phyloP scores from a whole-genome alignment of 1,140 invertebrate genomes.

The Carposina sasakii region DNA sequence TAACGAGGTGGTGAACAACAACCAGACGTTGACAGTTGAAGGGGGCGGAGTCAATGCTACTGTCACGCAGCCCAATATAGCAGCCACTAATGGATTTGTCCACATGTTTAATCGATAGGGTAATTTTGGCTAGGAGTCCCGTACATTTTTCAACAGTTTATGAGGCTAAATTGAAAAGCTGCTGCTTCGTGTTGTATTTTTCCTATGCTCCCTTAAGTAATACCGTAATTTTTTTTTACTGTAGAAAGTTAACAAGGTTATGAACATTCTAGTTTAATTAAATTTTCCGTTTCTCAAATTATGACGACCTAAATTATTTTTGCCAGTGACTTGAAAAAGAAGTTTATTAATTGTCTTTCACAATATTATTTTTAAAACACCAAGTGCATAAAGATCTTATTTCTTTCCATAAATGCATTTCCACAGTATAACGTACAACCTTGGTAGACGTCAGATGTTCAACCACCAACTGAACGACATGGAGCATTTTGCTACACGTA shows the following conservation, averaged over 20 bases:
- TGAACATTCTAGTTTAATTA: too few species aligned
- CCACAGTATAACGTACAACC: constrained; percentile 80
- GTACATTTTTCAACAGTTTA: constrained; percentile 89
- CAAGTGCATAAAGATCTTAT: too few species aligned
- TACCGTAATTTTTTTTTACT: too few species aligned
- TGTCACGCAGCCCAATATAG: constrained; percentile 90
- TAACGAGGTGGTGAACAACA: constrained; percentile 76
- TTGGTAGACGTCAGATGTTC: constrained; percentile 82
- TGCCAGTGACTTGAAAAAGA: too few species aligned
- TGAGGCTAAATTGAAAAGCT: constrained; percentile 88
- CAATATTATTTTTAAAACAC: too few species aligned
- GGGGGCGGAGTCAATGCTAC: constrained; percentile 96
- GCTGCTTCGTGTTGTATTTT: too few species aligned
- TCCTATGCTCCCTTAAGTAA: constrained; percentile 87
- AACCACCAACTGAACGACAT: constrained; percentile 85
- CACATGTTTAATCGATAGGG: constrained; percentile 97
- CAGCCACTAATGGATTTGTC: constrained; percentile 93
- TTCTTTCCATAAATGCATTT: too few species aligned
- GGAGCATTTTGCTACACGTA: constrained; percentile 89
- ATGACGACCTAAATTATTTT: too few species aligned
- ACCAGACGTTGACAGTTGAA: constrained; percentile 87
- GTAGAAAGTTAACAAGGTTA: too few species aligned
- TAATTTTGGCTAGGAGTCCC: constrained; percentile 95
- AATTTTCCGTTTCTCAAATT: too few species aligned
- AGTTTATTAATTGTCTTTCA: constrained; percentile 3